Base-by-base conservation (phyloP, 2,888 invertebrate species). In the Agrilus cyanescens region DNA sequence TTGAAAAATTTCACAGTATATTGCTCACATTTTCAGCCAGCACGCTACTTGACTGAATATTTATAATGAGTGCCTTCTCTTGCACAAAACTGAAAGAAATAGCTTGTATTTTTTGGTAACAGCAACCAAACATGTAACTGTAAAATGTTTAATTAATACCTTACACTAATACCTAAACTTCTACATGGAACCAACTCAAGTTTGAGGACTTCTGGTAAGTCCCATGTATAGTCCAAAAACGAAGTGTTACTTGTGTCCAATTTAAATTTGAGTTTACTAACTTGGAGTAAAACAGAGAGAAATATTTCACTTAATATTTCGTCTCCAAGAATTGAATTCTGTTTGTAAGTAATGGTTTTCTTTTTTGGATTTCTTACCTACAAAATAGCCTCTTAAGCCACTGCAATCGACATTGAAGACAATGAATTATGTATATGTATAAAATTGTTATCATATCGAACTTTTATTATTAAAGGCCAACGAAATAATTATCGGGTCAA, bases 191-290 rank as follows among this genome's bases (percentile, higher is more conserved):
- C 79, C 52, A 80, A 63, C 57, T 79, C 77, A 47, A 74, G 62
- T 43, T 65, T 63, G 31, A 67, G 57, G 44, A 71, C 67, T 36
- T 69, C 68, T 14, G 78, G 76, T 40, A 80, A 57, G 41, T 68
- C 67, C 80, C 80, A 81, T 1, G 75, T 73, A 37, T 71, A 66
- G 58, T 80, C 80, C 48, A 81, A 59, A 57, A 81, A 80, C 44
- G 73, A 69, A 3, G 73, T 62, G 59, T 78, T 79, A 52, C 66
- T 61, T 32, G 75, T 54, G 55, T 75, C 69, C 41, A 77, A 57
- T 44, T 66, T 62, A 55, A 77, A 78, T 38, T 62, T 62, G 40
- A 75, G 59, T 49, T 65, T 67, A 43, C 69, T 65, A 41, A 70
- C 65, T 59, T 75, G 75, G 38, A 71, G 56, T 30, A 77, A 55